Percentiles rank a stretch among this genome's conserved stretches.
phyloP scores from a whole-genome alignment of 2,113 vertebrate species.

The Ammodytes dubius region DNA sequence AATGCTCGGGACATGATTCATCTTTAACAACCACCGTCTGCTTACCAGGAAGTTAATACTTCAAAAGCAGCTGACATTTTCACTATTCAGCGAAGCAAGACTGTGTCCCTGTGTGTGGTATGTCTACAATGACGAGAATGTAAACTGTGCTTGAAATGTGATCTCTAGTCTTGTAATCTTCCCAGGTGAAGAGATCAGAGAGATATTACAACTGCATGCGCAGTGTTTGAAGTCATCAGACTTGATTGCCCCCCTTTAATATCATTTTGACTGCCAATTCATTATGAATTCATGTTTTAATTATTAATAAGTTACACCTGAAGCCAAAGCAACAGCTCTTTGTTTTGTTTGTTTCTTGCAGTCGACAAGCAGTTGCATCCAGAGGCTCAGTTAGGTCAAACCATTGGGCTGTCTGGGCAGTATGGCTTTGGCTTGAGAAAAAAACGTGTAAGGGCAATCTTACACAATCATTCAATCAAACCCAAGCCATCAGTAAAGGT shows the following conservation, averaged over 20 bases:
- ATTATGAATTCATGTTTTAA: background rate
- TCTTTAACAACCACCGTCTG: background rate
- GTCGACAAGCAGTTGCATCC: background rate
- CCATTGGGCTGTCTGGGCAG: background rate
- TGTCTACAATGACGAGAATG: constrained; percentile 68
- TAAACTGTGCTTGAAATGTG: constrained; percentile 69
- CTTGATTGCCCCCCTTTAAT: background rate
- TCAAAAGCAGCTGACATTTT: constrained; percentile 1
- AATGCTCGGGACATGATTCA: background rate
- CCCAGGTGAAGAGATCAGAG: constrained; percentile 52
- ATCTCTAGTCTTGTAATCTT: constrained; percentile 50
- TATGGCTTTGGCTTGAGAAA: background rate
- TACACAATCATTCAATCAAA: constrained; percentile 29
- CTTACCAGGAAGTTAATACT: background rate
- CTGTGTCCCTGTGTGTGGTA: constrained; percentile 58
- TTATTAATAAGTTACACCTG: background rate
- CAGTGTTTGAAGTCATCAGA: constrained; percentile 25
- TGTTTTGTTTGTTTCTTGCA: background rate
- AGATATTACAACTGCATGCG: constrained; percentile 36
- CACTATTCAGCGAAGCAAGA: background rate
- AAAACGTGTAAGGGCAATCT: constrained; percentile 23
- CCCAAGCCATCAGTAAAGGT: constrained; percentile 49
- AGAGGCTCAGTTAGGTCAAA: background rate
- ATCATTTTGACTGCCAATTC: background rate
- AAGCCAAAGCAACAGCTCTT: background rate